Conservation (phyloP, 2,888 invertebrate species). For the Helobdella robusta region DNA sequence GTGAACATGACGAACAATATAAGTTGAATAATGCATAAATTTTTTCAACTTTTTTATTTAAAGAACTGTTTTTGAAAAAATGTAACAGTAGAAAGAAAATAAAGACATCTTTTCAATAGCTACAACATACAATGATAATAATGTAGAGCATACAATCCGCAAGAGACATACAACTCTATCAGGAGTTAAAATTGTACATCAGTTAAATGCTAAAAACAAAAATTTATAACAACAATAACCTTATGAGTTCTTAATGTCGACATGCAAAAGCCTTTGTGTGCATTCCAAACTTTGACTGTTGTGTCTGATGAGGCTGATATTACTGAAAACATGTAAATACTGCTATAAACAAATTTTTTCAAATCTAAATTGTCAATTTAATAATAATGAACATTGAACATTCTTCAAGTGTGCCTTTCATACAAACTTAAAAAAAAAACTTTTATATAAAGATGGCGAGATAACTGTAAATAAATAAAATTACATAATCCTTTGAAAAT, state of each 20-base stretch:
- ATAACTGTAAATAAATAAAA: neutral
- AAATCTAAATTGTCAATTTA: no score
- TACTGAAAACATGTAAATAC: constrained; percentile 56
- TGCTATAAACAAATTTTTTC: no score
- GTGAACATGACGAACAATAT: no score
- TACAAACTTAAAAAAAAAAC: no score
- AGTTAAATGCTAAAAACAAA: neutral
- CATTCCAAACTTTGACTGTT: constrained; percentile 99
- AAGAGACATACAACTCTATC: no score
- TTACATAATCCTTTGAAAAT: neutral
- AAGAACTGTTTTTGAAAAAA: neutral
- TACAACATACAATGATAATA: neutral
- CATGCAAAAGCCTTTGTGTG: constrained; percentile 98
- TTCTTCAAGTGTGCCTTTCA: no score
- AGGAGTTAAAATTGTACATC: no score
- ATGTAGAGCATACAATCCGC: no score
- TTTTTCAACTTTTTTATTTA: no score
- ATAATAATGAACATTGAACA: no score
- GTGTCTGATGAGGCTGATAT: constrained; percentile 98
- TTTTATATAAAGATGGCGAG: no score
- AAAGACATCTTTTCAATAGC: neutral
- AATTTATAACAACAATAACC: constrained; percentile 37
- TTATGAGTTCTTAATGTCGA: constrained; percentile 93
- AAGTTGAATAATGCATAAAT: no score
- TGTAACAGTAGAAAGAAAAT: neutral